Conservation (phyloP, 2,888 invertebrate genomes). For the Leptura quadrifasciata region DNA sequence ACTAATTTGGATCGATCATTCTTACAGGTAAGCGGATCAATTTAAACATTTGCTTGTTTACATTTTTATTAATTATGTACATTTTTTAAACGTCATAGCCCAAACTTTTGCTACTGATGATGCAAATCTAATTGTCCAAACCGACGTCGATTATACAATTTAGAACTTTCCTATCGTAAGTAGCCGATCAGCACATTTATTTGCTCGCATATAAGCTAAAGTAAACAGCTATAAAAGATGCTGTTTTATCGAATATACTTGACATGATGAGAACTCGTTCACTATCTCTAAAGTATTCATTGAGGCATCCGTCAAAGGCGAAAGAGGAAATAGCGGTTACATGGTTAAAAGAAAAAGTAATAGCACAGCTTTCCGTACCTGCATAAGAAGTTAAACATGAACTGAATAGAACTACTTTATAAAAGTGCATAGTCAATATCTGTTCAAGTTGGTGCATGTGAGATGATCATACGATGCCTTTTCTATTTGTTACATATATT, state of each 20-base stretch:
- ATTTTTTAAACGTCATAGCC: too few species aligned
- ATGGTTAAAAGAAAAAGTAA: constrained; percentile 7
- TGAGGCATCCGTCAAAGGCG: neutral
- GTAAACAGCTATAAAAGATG: neutral
- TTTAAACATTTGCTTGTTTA: too few species aligned
- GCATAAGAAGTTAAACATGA: constrained; percentile 7
- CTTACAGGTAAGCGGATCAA: too few species aligned
- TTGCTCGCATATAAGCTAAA: neutral
- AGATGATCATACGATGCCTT: too few species aligned
- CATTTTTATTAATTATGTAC: too few species aligned
- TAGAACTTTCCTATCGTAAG: too few species aligned
- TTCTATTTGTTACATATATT: too few species aligned
- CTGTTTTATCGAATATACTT: neutral
- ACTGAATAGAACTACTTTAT: neutral
- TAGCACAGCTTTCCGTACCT: neutral
- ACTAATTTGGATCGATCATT: too few species aligned
- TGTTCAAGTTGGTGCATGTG: neutral
- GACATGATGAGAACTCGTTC: neutral
- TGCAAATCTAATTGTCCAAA: too few species aligned
- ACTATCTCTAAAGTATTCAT: neutral
- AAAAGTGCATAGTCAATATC: constrained; percentile 3
- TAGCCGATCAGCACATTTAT: neutral
- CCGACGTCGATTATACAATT: too few species aligned
- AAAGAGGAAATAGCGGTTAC: neutral
- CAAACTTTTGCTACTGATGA: too few species aligned